Conservation (phyloP, 2,113 vertebrate species). For the Jaculus jaculus region DNA sequence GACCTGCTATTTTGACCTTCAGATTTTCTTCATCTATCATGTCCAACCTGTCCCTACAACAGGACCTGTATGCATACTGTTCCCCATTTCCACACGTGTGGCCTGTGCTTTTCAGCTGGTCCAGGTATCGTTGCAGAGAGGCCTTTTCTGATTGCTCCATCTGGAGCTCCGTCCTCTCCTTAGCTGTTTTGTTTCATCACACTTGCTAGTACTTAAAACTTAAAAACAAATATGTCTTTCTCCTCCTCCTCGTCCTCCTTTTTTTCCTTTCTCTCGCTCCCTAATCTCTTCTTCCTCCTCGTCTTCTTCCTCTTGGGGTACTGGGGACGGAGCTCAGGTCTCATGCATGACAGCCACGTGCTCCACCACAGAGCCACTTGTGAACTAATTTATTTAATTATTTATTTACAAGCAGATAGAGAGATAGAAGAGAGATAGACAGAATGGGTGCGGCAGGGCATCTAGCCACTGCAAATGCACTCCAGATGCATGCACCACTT, state of each 20-base stretch:
- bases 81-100: not conserved
- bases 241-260: too few relatives aligned
- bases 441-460: too few relatives aligned
- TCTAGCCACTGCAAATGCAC: too few relatives aligned
- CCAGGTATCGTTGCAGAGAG: not conserved
- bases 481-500: too few relatives aligned
- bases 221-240: too few relatives aligned
- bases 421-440: too few relatives aligned
- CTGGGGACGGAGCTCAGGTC: not conserved
- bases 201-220: not conserved
- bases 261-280: too few relatives aligned
- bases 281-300: too few relatives aligned
- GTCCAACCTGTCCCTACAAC: not conserved
- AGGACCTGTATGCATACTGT: not conserved
- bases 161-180: too few relatives aligned
- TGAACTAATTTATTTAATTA: not conserved
- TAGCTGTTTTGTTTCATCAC: not conserved
- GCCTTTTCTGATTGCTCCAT: not conserved
- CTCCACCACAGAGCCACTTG: too few relatives aligned
- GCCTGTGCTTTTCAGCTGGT: not conserved
- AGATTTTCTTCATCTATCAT: not conserved
- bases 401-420: too few relatives aligned
- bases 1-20: rapidly evolving
- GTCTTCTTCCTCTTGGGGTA: not conserved
- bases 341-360: not conserved